Evolutionary conservation across 92 coral and sea anemone species (phyloP).

Genomic region (Paragorgia papillata): DNA sequence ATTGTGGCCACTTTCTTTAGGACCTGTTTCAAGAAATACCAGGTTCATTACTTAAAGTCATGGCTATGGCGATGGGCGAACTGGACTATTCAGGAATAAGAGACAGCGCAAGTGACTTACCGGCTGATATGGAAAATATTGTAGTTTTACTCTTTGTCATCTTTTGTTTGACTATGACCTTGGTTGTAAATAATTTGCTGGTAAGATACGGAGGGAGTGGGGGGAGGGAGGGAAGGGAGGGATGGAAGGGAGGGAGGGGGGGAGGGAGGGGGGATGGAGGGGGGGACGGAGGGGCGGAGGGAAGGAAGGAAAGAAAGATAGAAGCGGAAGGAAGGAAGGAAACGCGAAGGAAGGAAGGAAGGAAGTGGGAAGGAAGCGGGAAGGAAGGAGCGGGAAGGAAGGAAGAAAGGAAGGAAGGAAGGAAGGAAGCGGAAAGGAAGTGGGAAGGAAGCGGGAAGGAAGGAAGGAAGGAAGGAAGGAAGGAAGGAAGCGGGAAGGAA

Average conservation of each 20-base stretch:
- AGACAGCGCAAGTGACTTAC: background rate
- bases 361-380: background rate
- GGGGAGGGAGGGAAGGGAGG: conserved; percentile 2
- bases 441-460: background rate
- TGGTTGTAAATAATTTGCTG: conserved; percentile 68
- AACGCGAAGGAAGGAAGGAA: conserved; percentile 17
- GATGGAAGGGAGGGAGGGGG: background rate
- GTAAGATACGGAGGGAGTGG: conserved; percentile 28
- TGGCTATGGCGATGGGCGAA: conserved; percentile 90
- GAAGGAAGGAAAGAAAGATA: background rate
- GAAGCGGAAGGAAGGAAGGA: conserved; percentile 4
- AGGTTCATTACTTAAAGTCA: conserved; percentile 65
- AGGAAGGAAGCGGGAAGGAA: background rate
- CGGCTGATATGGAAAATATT: conserved; percentile 49
- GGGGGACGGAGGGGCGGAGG: too few species aligned
- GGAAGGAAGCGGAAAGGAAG: too few species aligned
- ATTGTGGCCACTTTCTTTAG: conserved; percentile 23
- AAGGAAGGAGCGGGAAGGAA: background rate
- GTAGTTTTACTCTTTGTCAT: conserved; percentile 37
- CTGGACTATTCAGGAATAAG: conserved; percentile 69
- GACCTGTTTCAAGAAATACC: conserved; percentile 56
- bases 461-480: conserved; percentile 18
- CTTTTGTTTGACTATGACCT: conserved; percentile 61
- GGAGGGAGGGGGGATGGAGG: too few species aligned
- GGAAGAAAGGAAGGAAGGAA: too few species aligned